These are phyloP conservation scores for Drosophila ogumai DNA, from an alignment of 1,140 invertebrate species.

Conservation along the genomic window DNA sequence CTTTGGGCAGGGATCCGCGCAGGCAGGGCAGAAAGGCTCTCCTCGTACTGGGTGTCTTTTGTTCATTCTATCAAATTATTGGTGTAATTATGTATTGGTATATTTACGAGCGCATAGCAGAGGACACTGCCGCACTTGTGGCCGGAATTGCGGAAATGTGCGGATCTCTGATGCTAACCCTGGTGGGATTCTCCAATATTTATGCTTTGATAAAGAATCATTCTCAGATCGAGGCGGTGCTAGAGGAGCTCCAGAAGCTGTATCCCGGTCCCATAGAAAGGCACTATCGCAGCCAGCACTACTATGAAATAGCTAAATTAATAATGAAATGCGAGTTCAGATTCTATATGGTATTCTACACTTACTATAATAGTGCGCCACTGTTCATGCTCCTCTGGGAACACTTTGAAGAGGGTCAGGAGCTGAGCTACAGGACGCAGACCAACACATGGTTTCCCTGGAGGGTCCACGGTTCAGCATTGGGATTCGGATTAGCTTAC, in stretches of 20 bases:
- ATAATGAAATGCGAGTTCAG: slow-evolving; percentile 53
- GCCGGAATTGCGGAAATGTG: slow-evolving; percentile 60
- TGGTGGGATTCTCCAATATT: slow-evolving; percentile 55
- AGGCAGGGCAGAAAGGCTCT: neutral
- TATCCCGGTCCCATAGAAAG: slow-evolving; percentile 11
- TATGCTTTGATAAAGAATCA: slow-evolving; percentile 48
- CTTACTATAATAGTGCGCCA: slow-evolving; percentile 63
- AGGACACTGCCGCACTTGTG: slow-evolving; percentile 20
- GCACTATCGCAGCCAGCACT: slow-evolving; percentile 47
- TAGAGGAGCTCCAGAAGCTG: slow-evolving; percentile 55
- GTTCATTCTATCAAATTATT: slow-evolving; percentile 62
- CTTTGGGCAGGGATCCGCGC: neutral
- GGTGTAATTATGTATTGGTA: slow-evolving; percentile 56
- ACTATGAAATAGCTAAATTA: slow-evolving; percentile 27
- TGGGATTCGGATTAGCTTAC: slow-evolving; percentile 38
- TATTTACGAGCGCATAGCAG: slow-evolving; percentile 8
- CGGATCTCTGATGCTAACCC: slow-evolving; percentile 50
- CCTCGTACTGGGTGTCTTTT: slow-evolving; percentile 46
- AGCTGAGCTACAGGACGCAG: slow-evolving; percentile 52
- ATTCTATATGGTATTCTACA: slow-evolving; percentile 53
- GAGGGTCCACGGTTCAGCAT: slow-evolving; percentile 22
- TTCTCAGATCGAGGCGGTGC: slow-evolving; percentile 35
- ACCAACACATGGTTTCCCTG: slow-evolving; percentile 79
- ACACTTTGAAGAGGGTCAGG: neutral
- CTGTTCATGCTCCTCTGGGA: slow-evolving; percentile 56